Base-by-base conservation (phyloP, 2,113 vertebrate genomes). In the Taxidea taxus region DNA sequence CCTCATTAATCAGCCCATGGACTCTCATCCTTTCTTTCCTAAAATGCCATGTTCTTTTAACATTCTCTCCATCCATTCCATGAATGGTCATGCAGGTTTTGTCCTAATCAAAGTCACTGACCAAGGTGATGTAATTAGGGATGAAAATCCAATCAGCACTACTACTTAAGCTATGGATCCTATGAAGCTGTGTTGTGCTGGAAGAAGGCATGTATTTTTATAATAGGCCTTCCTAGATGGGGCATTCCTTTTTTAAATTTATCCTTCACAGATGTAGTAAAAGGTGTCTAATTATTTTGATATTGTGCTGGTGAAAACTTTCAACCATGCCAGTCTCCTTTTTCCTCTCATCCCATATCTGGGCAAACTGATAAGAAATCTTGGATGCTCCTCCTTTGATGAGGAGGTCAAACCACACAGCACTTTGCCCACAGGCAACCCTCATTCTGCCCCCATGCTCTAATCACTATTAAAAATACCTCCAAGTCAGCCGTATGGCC, bases 401-500 rank as follows among this genome's bases (percentile, higher is more conserved):
- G 23, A 9, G 16, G 72, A 72, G 3, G 9, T 54, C 49, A 93
- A 39, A 12, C 18, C 3, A 18, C 13, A 18, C 3, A 56, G 54
- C 1, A 2, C 0, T 18, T 31, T 39, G 25, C 0, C 7, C 16
- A 13, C 14, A n/a, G 34, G 34, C 11, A 54, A 34, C 2, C 25
- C 37, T 56, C 3, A 10, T 4, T 27, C 44, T 31, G 47, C 12
- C 1, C 2, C 11, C 21, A 49, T 2, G 5, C 9, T 3, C 11
- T 37, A 21, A 13, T 51, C 7, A 27, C 7, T 7, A 13, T 21
- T 27, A 91, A 37, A 74, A 44, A 74, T 15, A 64, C 14, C 3
- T 12, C 23, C 8, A 47, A 37, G 13, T 29, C 23, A 64, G 1
- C 60, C 5, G 60, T 10, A 49, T 44, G 42, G 11, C 15, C 20